Evolutionary conservation across 2,797 vertebrate genomes (phyloP), one percentile per base, ranked within the genome.

Genomic region (Menidia menidia): DNA sequence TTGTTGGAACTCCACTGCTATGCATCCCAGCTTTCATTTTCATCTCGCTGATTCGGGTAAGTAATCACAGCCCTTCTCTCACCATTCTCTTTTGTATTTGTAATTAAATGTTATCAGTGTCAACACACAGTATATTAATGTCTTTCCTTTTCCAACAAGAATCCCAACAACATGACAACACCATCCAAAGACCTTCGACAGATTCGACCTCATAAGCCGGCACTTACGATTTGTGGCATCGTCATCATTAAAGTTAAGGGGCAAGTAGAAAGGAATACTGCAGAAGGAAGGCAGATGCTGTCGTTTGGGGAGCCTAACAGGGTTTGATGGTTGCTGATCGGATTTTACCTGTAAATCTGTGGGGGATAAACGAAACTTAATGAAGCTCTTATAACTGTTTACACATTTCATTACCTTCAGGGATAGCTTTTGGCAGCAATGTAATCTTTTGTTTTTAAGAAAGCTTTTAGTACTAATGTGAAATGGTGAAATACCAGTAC

Each of bases 101-200:
- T 25, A 6, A 19, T 39, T 57, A 25, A 39, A 33, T 33, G 47
- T 44, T 41, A 39, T 39, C 10, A 39, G 10, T 39, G 35, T 39
- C 16, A 14, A 64, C 1, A 42, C 56, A 19, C 25, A 35, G 35
- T 39, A 6, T 39, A 48, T 66, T 52, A 39, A 48, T 15, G 42
- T 6, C 2, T 8, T 56, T 66, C 45, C 4, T 47, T 9, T 64
- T 42, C n/a, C 9, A 51, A 55, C 42, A 82, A 93, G 92, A 52
- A 83, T 50, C 1, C 12, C 0, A 0, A 31, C 0, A 62, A 65
- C 31, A 82, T 89, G 87, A 82, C 67, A 0, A 58, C 48, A 0
- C 80, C 94, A 0, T 94, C 93, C 55, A 65, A 70, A 4, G 88
- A 91, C 39, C 91, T 95, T 58, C 88, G 80, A 14, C 94, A 94